These are phyloP conservation scores for Yoshiicerus persimilis DNA, from an alignment of 1,140 invertebrate genomes.

Conservation along the genomic window DNA sequence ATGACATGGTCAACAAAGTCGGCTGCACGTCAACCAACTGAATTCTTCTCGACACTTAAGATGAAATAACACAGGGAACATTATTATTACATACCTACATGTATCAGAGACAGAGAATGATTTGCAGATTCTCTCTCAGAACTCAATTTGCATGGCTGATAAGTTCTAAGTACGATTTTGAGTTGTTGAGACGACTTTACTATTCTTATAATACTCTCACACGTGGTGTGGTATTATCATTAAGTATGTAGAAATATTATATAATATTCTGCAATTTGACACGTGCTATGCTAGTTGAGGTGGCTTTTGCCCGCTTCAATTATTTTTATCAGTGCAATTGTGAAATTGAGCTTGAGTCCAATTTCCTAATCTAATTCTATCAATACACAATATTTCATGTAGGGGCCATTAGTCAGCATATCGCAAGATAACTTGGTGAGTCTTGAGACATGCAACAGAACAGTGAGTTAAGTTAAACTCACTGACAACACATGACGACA, in stretches of 20 bases:
- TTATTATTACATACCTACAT: neutral
- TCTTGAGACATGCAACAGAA: neutral
- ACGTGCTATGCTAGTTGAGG: neutral
- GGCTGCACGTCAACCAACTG: slow-evolving; percentile 3
- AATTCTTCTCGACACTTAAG: neutral
- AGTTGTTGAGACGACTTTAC: neutral
- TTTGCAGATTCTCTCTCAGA: neutral
- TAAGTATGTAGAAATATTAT: neutral
- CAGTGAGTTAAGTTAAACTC: neutral
- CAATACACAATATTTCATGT: neutral
- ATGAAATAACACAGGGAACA: neutral
- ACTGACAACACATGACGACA: neutral
- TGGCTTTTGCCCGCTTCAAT: slow-evolving; percentile 19
- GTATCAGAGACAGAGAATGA: neutral
- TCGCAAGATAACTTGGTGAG: neutral
- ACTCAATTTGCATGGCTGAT: slow-evolving; percentile 9
- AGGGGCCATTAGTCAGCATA: slow-evolving; percentile 2
- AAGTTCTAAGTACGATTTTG: neutral
- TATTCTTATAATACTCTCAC: too few species aligned
- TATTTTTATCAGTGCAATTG: slow-evolving; percentile 14
- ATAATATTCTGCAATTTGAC: neutral
- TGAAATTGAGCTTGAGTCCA: slow-evolving; percentile 24
- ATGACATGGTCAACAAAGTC: slow-evolving; percentile 8
- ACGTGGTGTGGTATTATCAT: neutral
- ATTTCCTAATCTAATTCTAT: slow-evolving; percentile 26